Evolutionary conservation across 2,113 vertebrate species (phyloP), one percentile per base, ranked within the genome.

Genomic region (Trogon surrucura): DNA sequence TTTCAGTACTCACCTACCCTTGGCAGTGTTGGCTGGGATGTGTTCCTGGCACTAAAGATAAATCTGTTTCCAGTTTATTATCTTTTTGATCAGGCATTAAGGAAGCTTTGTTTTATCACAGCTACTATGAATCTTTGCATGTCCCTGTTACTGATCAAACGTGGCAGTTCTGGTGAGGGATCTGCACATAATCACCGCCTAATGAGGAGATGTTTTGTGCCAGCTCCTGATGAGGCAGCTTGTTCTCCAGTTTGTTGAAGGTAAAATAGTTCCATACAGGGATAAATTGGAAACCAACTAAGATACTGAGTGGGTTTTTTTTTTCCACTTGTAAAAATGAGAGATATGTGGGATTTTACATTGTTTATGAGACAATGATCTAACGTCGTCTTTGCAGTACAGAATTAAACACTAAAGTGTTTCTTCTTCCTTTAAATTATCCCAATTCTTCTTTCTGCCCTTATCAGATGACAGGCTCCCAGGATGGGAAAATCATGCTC

Each of bases 221-320:
- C 64, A 48, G 64, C 0, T 0, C 2, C 10, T 4, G 8, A 9
- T 0, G 1, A 71, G 74, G 70, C 61, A 54, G 38, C 15, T 81
- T 50, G 16, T 60, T 91, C 30, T 74, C 22, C 20, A 18, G 20
- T 45, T 27, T 54, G 27, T 36, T 23, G 32, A 34, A 65, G 36
- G 44, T 30, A 62, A 72, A 88, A 18, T 16, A 58, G 60, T 64
- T 34, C 56, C 36, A 1, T 13, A 6, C 19, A 27, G 67, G 53
- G 12, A 32, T 25, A n/a, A 75, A 41, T 30, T 79, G 70, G 57
- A 91, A 92, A 27, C 18, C 50, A 47, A 2, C 19, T 20, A 11
- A 60, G 38, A 17, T 34, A 22, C 16, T 4, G 15, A 32, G 48
- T 38, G 4, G 11, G 14, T 22, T 41, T 36, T 29, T 38, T 36